These are phyloP conservation scores for Erynnis tages DNA, from an alignment of 2,888 invertebrate species.

Conservation along the genomic window DNA sequence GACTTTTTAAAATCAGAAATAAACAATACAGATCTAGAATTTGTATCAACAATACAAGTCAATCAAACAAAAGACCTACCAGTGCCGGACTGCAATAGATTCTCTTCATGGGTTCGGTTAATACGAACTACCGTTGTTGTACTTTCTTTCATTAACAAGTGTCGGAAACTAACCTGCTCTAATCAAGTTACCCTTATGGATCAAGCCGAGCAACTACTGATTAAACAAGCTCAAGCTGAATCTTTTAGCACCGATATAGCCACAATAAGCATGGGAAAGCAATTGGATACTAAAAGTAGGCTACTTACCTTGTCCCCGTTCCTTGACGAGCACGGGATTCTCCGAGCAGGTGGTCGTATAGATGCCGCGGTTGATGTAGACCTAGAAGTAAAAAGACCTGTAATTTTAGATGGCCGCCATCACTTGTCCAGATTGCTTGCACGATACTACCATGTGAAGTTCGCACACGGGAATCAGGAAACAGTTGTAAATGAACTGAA, in stretches of 20 bases:
- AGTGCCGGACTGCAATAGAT: background rate
- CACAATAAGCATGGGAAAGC: background rate
- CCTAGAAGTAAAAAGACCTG: background rate
- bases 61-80: background rate
- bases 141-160: background rate
- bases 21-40: background rate
- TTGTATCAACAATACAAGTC: background rate
- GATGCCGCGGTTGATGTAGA: background rate
- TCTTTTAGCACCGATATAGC: background rate
- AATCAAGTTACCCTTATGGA: background rate
- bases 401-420: conserved; percentile 1
- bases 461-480: conserved; percentile 1
- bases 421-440: background rate
- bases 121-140: background rate
- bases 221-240: background rate
- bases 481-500: conserved; percentile 1
- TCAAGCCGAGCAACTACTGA: background rate
- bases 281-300: background rate
- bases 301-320: conserved; percentile 3
- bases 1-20: background rate
- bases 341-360: background rate
- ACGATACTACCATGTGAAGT: background rate
- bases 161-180: background rate
- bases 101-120: conserved; percentile 5
- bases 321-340: background rate